These are phyloP conservation scores for Porites lutea DNA, from an alignment of 64 coral and sea anemone genomes.

Conservation along the genomic window DNA sequence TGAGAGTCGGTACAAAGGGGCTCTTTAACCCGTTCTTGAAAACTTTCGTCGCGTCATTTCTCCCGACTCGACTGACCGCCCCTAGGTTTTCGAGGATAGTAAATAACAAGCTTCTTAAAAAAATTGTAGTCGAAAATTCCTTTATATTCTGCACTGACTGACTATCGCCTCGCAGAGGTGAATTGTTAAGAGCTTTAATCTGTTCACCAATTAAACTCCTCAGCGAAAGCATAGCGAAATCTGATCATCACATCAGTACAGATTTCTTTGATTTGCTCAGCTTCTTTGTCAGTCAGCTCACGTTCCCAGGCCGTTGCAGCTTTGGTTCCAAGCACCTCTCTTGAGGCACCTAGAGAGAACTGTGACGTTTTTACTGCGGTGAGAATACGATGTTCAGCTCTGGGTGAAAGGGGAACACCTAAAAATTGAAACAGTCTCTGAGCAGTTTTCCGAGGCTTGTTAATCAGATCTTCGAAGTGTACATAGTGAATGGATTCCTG, in stretches of 20 bases:
- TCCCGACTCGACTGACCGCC: too few species aligned
- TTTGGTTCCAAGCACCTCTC: slow-evolving; percentile 52
- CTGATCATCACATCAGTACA: background rate
- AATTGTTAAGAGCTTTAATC: background rate
- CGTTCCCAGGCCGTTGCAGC: background rate
- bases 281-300: background rate
- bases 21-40: too few species aligned
- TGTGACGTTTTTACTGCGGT: slow-evolving; percentile 60
- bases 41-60: too few species aligned
- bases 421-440: slow-evolving; percentile 73
- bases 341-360: slow-evolving; percentile 38
- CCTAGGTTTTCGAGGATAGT: too few species aligned
- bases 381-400: slow-evolving; percentile 68
- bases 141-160: too few species aligned
- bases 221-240: background rate
- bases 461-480: slow-evolving; percentile 78
- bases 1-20: too few species aligned
- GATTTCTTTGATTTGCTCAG: slow-evolving; percentile 1
- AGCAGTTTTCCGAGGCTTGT: slow-evolving; percentile 67
- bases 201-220: background rate
- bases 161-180: too few species aligned
- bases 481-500: slow-evolving; percentile 46
- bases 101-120: too few species aligned
- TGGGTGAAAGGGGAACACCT: slow-evolving; percentile 57
- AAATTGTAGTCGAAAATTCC: too few species aligned